A percentile compares a stretch with the other conserved stretches of the same genome.
Conservation (phyloP, 2,888 invertebrate genomes). For the Stenolophus ochropezus region DNA sequence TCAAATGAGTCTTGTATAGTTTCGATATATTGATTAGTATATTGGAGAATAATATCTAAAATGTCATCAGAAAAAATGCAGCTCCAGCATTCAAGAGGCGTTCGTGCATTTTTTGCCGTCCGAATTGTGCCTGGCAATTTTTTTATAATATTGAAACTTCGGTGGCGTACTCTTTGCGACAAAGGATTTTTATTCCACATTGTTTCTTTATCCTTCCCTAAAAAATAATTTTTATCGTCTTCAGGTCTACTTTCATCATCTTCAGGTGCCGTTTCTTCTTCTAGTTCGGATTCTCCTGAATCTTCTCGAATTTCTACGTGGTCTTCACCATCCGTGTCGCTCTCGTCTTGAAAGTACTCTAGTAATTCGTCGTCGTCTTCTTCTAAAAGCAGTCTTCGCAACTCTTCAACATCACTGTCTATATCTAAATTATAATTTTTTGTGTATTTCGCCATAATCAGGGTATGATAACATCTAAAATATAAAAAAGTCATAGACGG, state of each 20-base stretch:
- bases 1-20: background rate
- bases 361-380: background rate
- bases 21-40: background rate
- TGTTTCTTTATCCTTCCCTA: no score
- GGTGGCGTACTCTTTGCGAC: no score
- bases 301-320: background rate
- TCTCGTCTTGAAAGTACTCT: background rate
- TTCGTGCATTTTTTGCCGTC: no score
- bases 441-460: background rate
- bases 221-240: no score
- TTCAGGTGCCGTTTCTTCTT: no score
- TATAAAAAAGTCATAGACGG: background rate
- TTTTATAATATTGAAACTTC: no score
- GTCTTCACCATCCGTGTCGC: background rate
- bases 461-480: background rate
- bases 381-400: background rate
- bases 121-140: no score
- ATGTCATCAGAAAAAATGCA: background rate
- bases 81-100: background rate
- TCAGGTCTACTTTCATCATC: no score
- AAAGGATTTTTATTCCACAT: no score
- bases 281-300: background rate
- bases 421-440: background rate
- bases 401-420: background rate
- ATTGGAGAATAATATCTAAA: background rate